Conservation (phyloP, 2,888 invertebrate species). For the Xanthorhoe spadicearia region DNA sequence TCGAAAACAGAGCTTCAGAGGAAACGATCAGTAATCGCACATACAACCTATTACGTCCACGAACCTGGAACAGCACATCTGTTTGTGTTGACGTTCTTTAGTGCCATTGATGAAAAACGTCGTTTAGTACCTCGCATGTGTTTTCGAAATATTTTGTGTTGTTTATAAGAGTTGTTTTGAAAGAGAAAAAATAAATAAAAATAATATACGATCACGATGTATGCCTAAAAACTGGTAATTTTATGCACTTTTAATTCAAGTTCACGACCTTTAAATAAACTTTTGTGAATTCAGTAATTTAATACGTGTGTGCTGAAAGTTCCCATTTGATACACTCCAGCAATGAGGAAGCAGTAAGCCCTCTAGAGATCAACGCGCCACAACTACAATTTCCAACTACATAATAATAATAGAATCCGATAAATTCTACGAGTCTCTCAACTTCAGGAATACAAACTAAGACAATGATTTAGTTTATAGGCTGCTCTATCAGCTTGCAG, state of each 20-base stretch:
- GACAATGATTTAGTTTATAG: slow-evolving; percentile 17
- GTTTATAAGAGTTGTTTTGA: too few species aligned
- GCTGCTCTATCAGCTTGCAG: slow-evolving; percentile 9
- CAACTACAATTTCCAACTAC: not conserved
- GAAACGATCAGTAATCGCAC: slow-evolving; percentile 52
- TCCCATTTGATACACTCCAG: slow-evolving; percentile 2
- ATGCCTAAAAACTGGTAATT: too few species aligned
- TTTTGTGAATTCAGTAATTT: not conserved
- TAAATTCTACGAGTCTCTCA: slow-evolving; percentile 8
- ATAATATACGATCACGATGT: too few species aligned
- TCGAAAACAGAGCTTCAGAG: slow-evolving; percentile 45
- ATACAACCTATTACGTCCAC: slow-evolving; percentile 48
- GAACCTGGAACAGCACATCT: slow-evolving; percentile 10
- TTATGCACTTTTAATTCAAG: too few species aligned
- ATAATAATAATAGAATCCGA: slow-evolving; percentile 10
- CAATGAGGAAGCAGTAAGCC: too few species aligned
- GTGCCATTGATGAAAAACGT: slow-evolving; percentile 7
- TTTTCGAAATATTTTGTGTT: not conserved
- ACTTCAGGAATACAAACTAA: slow-evolving; percentile 12
- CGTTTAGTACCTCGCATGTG: not conserved
- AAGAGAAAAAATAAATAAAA: not conserved
- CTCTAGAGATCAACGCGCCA: slow-evolving; percentile 4
- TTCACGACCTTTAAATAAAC: too few species aligned
- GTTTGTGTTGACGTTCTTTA: not conserved
- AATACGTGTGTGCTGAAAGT: not conserved